Evolutionary conservation across 2,888 invertebrate species (phyloP), one percentile per base, ranked within the genome.

Genomic region (Mongoloraphidia duomilia): DNA sequence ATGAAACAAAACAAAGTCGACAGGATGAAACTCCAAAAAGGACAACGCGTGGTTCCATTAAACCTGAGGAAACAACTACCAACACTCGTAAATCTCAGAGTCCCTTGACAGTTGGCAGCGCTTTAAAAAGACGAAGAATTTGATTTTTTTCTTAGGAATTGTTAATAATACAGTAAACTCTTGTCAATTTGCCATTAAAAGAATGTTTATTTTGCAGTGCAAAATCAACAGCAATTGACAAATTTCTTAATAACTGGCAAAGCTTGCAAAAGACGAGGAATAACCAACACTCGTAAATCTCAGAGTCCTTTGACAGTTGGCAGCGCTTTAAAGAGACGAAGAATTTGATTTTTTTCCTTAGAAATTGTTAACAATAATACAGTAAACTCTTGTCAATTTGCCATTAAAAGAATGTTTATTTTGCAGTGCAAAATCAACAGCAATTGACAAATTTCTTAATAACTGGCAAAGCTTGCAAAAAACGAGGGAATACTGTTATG

Each of bases 31-130:
- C 62, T 6, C 63, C 63, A 5, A 68, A 69, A 53, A 55, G 70
- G 38, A 67, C 70, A 6, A 67, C 68, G 9, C 61, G 70, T 52
- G 70, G 69, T 13, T 68, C 68, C 54, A 57, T 67, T 37, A 70
- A 69, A 58, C 61, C 68, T 14, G 70, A 71, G 52, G 68, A 69
- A 53, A 60, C 59, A 12, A 60, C 60, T 46, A 63, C 63, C n/a
- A 63, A 61, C 45, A 39, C 41, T 34, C 34, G 46, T 17, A 53
- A 53, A 48, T 50, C 50, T 33, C 53, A 53, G 41, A 68, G 68
- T 59, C 68, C 68, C 2, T 49, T 68, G 35, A 66, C 63, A 36
- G 63, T 65, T 12, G 48, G 34, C 10, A 36, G 36, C n/a, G 55
- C 51, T 38, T 54, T 55, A 34, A 64, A 63, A 55, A 58, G 65